phyloP scores from a whole-genome alignment of 2,888 invertebrate species.

The Scrobipalpa costella region DNA sequence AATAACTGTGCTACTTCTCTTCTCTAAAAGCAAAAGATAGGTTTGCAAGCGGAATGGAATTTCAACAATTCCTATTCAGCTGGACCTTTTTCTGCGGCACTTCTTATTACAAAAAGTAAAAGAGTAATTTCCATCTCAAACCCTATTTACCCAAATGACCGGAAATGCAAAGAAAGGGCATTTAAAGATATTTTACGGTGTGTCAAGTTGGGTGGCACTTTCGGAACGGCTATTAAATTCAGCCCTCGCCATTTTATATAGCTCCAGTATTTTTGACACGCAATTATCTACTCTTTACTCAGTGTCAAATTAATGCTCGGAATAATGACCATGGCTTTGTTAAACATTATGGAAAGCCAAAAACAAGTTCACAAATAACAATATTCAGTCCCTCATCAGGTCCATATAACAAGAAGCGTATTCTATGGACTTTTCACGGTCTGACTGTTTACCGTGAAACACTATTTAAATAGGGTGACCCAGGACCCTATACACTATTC shows the following conservation, averaged over 20 bases:
- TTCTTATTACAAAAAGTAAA: neutral
- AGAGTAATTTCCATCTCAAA: conserved; percentile 9
- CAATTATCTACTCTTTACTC: neutral
- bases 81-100: neutral
- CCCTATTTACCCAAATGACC: conserved; percentile 1
- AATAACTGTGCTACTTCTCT: no score
- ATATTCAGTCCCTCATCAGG: no score
- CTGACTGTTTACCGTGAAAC: no score
- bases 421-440: no score
- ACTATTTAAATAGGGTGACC: no score
- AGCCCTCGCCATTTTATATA: neutral
- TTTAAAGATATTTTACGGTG: neutral
- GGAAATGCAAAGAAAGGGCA: neutral
- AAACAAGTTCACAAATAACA: no score
- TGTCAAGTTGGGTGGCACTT: conserved; percentile 1
- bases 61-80: neutral
- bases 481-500: neutral
- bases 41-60: neutral
- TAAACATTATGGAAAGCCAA: neutral
- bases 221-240: neutral
- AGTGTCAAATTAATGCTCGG: neutral
- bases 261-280: neutral
- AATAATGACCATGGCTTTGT: neutral
- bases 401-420: no score
- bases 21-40: no score